Base-by-base conservation (phyloP, 2,113 vertebrate genomes). In the Pteronura brasiliensis region DNA sequence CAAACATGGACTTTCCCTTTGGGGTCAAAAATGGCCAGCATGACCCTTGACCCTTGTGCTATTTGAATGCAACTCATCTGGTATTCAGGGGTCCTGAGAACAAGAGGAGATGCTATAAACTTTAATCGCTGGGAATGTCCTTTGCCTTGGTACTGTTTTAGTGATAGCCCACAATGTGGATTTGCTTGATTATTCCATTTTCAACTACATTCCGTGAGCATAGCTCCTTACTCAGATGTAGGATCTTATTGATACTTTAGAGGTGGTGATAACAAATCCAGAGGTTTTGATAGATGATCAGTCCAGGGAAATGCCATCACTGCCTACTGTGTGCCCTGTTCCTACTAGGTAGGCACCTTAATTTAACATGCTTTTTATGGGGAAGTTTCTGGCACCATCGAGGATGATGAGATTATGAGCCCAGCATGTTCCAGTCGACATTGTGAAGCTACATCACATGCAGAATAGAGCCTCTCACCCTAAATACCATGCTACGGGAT, bases 41-140 rank as follows among this genome's bases (percentile, higher is more conserved):
- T 17, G 34, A 77, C 17, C 52, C 34, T 13, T 17, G 34, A 77
- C 21, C 52, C 36, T 14, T 82, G 85, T 85, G 23, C 49, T 86
- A 29, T 93, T 93, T 92, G 89, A 71, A 65, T 89, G 52, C 57
- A 86, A 80, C n/a, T 95, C 59, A 49, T 91, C 42, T 74, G 39
- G 47, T 85, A 29, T 81, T 72, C 55, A 93, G 39, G 67, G 77
- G 49, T 65, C 76, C 93, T 97, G 63, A 96, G 93, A 90, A 85
- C 29, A 89, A n/a, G 52, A 85, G 29, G 57, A 84, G 25, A 25
- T 34, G 55, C 63, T 25, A 0, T 31, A 44, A 7, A 74, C 61
- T 79, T 94, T 14, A 79, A 81, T 93, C 34, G 18, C 47, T 59
- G 77, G 86, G 72, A 76, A 82, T 71, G 79, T 72, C 42, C 57